Conservation (phyloP, 2,888 invertebrate species). For the Acheta domesticus region DNA sequence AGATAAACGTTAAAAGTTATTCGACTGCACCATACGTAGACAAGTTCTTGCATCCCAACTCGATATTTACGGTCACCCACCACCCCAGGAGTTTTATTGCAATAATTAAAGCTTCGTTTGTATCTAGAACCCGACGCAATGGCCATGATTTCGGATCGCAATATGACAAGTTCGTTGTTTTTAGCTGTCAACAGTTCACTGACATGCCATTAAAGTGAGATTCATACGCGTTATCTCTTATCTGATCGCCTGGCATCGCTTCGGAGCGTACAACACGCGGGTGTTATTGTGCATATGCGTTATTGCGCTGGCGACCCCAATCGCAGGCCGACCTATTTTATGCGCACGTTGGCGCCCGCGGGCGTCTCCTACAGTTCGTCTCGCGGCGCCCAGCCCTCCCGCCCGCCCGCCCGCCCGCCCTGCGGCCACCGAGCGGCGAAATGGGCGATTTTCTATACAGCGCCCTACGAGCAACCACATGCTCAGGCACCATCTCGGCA, state of each 20-base stretch:
- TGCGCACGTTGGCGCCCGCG: not conserved
- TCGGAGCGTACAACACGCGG: not conserved
- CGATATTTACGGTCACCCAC: not conserved
- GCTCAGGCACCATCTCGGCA: too few relatives aligned
- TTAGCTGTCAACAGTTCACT: constrained; percentile 18
- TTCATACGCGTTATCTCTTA: constrained; percentile 18
- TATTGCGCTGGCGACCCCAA: not conserved
- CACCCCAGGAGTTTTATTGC: constrained; percentile 10
- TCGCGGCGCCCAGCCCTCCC: too few relatives aligned
- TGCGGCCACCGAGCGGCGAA: too few relatives aligned
- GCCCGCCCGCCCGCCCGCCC: too few relatives aligned
- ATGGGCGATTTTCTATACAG: too few relatives aligned
- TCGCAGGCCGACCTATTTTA: not conserved
- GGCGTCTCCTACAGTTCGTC: not conserved
- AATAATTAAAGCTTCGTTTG: constrained; percentile 18
- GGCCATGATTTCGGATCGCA: constrained; percentile 18
- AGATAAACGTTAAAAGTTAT: constrained; percentile 3
- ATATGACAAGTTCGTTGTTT: constrained; percentile 18
- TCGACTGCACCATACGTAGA: not conserved
- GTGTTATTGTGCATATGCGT: not conserved
- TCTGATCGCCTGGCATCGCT: not conserved
- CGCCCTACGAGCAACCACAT: too few relatives aligned
- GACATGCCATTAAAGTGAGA: constrained; percentile 18
- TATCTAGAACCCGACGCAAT: not conserved
- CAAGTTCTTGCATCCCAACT: not conserved